Conservation (phyloP, 35 echinoderm and acorn worm species). For the Heliocidaris tuberculata region DNA sequence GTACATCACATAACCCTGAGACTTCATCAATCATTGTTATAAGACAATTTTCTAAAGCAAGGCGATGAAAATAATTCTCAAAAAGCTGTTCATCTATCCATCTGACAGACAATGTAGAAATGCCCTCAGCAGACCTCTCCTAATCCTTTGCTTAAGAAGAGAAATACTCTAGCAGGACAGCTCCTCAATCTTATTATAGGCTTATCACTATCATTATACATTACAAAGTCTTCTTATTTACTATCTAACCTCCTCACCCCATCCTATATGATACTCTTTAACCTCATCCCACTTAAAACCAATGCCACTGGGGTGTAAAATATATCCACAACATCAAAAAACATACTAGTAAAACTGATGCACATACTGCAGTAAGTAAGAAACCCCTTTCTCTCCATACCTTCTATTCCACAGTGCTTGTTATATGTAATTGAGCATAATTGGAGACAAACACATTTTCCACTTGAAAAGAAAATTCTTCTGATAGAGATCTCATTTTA, state of each 20-base stretch:
- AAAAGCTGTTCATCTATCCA: not conserved
- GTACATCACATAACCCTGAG: not conserved
- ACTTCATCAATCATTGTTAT: not conserved
- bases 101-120: not conserved
- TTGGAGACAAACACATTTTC: not conserved
- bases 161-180: not conserved
- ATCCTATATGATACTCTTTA: not conserved
- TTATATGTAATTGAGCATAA: not conserved
- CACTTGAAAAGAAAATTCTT: not conserved
- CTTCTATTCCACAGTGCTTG: not conserved
- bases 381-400: not conserved
- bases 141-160: not conserved
- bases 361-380: not conserved
- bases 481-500: not conserved
- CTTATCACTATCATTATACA: conserved; percentile 5
- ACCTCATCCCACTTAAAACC: not conserved
- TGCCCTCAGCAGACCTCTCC: not conserved
- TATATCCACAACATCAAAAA: not conserved
- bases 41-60: not conserved
- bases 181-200: not conserved
- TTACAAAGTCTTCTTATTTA: not conserved
- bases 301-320: not conserved
- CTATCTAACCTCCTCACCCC: not conserved
- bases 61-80: not conserved
- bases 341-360: not conserved